These are phyloP conservation scores for Corythaixoides concolor DNA, from an alignment of 2,113 vertebrate species.

Conservation along the genomic window DNA sequence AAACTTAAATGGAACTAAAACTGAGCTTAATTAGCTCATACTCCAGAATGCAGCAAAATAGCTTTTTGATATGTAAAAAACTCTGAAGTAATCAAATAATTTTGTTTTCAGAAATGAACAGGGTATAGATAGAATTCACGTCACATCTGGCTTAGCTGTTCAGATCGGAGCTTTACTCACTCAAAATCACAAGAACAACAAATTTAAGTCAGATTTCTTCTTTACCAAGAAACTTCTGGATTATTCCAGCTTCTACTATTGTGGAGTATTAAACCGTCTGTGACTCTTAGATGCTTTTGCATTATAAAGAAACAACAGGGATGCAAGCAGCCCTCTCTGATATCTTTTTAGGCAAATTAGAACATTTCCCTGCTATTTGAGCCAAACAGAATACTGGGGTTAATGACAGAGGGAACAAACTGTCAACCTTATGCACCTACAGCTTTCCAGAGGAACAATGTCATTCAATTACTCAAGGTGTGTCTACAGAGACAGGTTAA, in stretches of 20 bases:
- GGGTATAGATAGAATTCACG: neutral
- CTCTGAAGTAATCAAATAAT: neutral
- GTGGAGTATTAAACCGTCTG: neutral
- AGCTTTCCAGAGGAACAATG: neutral
- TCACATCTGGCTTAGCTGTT: neutral
- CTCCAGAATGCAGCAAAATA: neutral
- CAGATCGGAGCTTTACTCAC: neutral
- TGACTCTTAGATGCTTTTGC: neutral
- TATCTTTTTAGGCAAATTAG: neutral
- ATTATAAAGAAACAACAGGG: neutral
- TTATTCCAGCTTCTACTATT: neutral
- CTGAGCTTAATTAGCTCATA: slow-evolving; percentile 20
- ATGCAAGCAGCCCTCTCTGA: neutral
- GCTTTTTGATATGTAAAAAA: neutral
- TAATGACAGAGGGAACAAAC: neutral
- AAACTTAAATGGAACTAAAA: slow-evolving; percentile 29
- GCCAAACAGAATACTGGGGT: neutral
- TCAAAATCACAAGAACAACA: neutral
- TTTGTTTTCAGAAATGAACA: neutral
- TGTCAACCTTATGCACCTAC: neutral
- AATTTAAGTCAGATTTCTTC: neutral
- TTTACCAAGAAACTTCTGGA: neutral
- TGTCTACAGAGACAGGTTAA: neutral
- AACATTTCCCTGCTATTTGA: neutral
- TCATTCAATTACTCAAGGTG: neutral